A percentile compares a stretch with the other conserved stretches of the same genome.
Conservation (phyloP, 2,113 vertebrate species). For the Prochilodus magdalenae region DNA sequence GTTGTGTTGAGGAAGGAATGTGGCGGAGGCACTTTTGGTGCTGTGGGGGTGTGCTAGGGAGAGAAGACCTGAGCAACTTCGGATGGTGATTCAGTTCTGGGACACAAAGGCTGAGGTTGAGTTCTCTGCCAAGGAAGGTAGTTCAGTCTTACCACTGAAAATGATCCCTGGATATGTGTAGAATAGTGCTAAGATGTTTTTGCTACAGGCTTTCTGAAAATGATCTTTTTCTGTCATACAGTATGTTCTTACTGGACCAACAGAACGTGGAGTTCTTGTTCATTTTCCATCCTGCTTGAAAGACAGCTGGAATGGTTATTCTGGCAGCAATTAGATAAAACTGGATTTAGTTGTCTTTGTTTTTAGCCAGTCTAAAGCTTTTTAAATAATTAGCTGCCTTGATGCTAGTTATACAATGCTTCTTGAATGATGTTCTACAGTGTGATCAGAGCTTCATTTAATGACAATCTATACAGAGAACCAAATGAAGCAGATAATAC, state of each 20-base stretch:
- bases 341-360: too few species aligned
- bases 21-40: slow-evolving; percentile 31
- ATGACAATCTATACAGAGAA: too few species aligned
- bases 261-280: too few species aligned
- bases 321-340: too few species aligned
- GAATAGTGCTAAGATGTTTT: neutral
- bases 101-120: slow-evolving; percentile 32
- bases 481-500: too few species aligned
- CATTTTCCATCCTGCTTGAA: too few species aligned
- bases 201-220: neutral
- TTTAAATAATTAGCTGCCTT: too few species aligned
- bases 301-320: too few species aligned
- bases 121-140: slow-evolving; percentile 2
- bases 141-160: slow-evolving; percentile 16
- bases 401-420: too few species aligned
- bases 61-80: slow-evolving; percentile 12
- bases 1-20: slow-evolving; percentile 22
- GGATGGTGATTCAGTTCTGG: slow-evolving; percentile 40
- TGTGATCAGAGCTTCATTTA: too few species aligned
- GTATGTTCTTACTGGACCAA: neutral
- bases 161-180: slow-evolving; percentile 15
- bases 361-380: too few species aligned
- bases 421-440: too few species aligned
- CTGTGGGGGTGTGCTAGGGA: slow-evolving; percentile 14
- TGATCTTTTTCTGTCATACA: neutral